Base-by-base conservation (phyloP, 1,140 invertebrate genomes). In the Drosophila sechellia region DNA sequence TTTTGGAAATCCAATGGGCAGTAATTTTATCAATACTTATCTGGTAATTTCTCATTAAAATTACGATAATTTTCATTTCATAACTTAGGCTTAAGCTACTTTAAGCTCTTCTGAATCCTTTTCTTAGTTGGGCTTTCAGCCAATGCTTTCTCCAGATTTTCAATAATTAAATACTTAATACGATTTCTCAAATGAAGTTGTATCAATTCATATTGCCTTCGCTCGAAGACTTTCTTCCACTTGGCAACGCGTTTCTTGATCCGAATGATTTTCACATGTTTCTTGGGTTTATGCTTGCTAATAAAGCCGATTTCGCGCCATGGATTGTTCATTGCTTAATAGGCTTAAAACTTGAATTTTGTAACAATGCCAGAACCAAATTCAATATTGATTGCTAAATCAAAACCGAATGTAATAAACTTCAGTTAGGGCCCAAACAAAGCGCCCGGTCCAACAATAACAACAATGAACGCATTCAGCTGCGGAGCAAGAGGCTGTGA, bases 331-430 rank as follows among this genome's bases (percentile, higher is more conserved):
- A 79, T 79, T 40, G 17, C 27, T 11, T 34, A 69, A 17, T 52
- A 52, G 35, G 37, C n/a, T 45, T 17, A 46, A 12, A 40, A 34
- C 3, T 11, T 15, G 27, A 76, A 75, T 63, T 63, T 77, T 46
- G 50, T 35, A 27, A 53, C 20, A 31, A 50, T 37, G 20, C 20
- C 10, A 49, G 49, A 45, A 54, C 35, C 25, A 11, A 79, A 76
- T 60, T 54, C 53, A 58, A 76, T 69, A 65, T 69, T 89, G 83
- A 86, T 76, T 72, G 55, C 39, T 76, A 78, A 89, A 69, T 76
- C 84, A 89, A 64, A 60, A 57, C 40, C 20, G 60, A 77, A 84
- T 65, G 68, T 61, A 85, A 81, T 77, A 74, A 77, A 84, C 58
- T 85, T 55, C 13, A 45, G 15, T 49, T 8, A 53, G 54, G 64